Base-by-base conservation (phyloP, 2,797 vertebrate genomes). In the Tauraco hartlaubi region DNA sequence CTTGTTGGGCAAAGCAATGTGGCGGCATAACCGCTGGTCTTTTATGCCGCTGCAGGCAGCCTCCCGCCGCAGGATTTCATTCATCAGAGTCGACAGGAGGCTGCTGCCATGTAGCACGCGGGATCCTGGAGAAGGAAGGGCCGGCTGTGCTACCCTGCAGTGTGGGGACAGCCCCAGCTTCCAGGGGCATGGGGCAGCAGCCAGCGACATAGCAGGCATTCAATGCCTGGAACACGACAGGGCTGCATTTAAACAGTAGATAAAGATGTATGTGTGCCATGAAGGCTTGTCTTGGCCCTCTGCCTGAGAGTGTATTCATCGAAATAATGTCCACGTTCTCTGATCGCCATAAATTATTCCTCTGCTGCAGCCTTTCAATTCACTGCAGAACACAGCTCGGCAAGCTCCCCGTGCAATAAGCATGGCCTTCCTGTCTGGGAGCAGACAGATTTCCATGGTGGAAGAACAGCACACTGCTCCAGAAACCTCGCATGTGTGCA, bases 321-420 rank as follows among this genome's bases (percentile, higher is more conserved):
- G 66, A 58, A 81, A 88, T 85, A 72, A 75, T 66, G 88, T 18
- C 82, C 66, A 12, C 48, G 72, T 82, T 91, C 85, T 88, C 67
- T 19, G 52, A 59, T 82, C 6, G 1, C 82, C 69, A 49, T 88
- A 52, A 91, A 69, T 73, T 79, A 85, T 44, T 90, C 72, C 73
- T 69, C 79, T 52, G 88, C 95, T 48, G 73, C 89, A 94, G 82
- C 73, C 69, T 81, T 52, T 91, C 79, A 62, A 8, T 73, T 88
- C 51, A 3, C 73, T 66, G 85, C 79, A 63, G 73, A n/a, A 52
- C 0, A 9, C 2, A 2, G 79, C 81, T 91, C 63, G 1, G 81
- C 85, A 78, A 81, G 62, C 55, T 82, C 61, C 29, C 44, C 0
- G 6, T 31, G 9, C 49, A 90, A 81, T 41, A 43, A 91, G 85